These are phyloP conservation scores for Aurelia sp. DNA, from an alignment of 30 jellyfish, hydroid and myxozoan species.

Conservation along the genomic window DNA sequence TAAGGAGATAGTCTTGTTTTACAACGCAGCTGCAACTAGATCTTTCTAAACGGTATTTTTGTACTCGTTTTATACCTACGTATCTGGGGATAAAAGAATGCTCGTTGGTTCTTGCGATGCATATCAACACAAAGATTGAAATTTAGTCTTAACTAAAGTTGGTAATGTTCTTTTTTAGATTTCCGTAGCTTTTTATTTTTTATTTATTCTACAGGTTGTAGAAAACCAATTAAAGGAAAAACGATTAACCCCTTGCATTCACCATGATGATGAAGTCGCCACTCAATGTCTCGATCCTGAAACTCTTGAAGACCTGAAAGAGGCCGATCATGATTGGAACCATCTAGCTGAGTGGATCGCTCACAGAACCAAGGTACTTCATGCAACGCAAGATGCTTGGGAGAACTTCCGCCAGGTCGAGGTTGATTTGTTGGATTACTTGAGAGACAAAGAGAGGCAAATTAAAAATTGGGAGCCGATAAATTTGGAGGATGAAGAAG, in stretches of 20 bases:
- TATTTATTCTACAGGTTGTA: constrained; percentile 58
- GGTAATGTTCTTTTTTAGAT: no score
- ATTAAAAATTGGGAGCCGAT: constrained; percentile 75
- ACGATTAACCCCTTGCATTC: constrained; percentile 41
- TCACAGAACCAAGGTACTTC: constrained; percentile 62
- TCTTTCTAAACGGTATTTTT: no score
- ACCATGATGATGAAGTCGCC: constrained; percentile 53
- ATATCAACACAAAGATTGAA: no score
- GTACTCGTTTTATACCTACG: no score
- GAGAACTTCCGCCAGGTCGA: constrained; percentile 77
- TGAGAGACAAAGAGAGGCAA: constrained; percentile 80
- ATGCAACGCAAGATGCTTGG: constrained; percentile 78
- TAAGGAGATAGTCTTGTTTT: no score
- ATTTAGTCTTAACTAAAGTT: no score
- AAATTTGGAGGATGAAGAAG: constrained; percentile 85
- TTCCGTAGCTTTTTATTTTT: neutral
- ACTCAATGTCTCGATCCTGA: constrained; percentile 54
- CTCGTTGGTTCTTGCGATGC: no score
- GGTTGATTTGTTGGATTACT: constrained; percentile 76
- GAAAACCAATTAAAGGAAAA: constrained; percentile 73
- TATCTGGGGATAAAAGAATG: no score
- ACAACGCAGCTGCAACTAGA: no score
- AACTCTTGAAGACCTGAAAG: constrained; percentile 33
- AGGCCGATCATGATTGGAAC: constrained; percentile 89
- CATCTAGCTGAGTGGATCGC: constrained; percentile 79